phyloP scores from a whole-genome alignment of 2,888 invertebrate genomes.

The Xanthostigma xanthostigma region DNA sequence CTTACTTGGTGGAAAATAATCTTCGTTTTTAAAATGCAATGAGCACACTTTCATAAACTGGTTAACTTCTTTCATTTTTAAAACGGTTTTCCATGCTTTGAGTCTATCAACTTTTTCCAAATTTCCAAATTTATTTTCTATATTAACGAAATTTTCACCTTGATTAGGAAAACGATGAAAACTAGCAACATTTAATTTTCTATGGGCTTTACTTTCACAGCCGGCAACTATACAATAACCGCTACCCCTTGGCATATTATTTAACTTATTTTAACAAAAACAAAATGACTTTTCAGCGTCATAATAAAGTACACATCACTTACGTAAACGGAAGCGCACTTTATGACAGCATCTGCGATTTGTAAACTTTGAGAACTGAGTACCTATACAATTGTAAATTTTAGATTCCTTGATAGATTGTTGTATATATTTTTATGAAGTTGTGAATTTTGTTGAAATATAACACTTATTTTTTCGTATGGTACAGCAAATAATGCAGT shows the following conservation, averaged over 20 bases:
- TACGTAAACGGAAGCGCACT: too few species aligned
- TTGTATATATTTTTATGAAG: too few species aligned
- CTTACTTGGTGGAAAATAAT: too few species aligned
- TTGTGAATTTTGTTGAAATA: too few species aligned
- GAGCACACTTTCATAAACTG: constrained; percentile 4
- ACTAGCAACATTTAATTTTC: constrained; percentile 2
- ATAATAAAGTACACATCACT: too few species aligned
- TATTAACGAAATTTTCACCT: neutral
- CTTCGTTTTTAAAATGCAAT: constrained; percentile 1
- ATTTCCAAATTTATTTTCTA: constrained; percentile 3
- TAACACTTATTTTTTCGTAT: too few species aligned
- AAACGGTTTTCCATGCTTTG: constrained; percentile 2
- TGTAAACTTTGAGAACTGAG: too few species aligned
- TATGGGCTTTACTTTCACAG: constrained; percentile 3
- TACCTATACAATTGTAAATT: too few species aligned
- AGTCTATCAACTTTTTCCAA: constrained; percentile 3
- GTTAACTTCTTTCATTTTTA: neutral
- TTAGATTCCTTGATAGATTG: too few species aligned
- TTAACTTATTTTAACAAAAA: neutral
- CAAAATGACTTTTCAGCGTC: too few species aligned
- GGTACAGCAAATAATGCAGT: too few species aligned
- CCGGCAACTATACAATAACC: constrained; percentile 3
- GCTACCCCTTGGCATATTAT: constrained; percentile 3
- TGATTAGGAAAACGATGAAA: constrained; percentile 6
- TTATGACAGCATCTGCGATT: too few species aligned